Base-by-base conservation (phyloP, 2,888 invertebrate genomes). In the Marasmarcha lunaedactyla region DNA sequence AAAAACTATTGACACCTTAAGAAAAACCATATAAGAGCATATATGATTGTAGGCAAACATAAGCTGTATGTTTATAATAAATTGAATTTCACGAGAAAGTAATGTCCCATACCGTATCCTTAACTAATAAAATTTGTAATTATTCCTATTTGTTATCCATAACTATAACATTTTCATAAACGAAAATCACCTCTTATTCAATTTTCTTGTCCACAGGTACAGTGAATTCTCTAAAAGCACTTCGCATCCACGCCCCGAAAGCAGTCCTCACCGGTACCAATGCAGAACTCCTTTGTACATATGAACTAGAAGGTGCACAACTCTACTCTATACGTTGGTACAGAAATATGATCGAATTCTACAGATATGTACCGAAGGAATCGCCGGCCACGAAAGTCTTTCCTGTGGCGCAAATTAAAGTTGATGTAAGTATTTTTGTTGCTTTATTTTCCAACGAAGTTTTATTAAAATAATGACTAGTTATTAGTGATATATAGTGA, bases 241-340 rank as follows among this genome's bases (percentile, higher is more conserved):
- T 84, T n/a, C 74, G 76, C 42, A 84, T 84, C 46, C 72, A 83
- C 54, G 86, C 85, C 2, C 87, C 87, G 0, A 72, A 67, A 46
- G 87, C 87, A 1, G 85, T 87, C 5, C 57, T 85, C 6, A 78
- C 79, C 0, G 86, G 87, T 1, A 68, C 69, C 26, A 68, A 78
- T 49, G 85, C 86, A 6, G 81, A 83, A 44, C 71, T 88, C 40
- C 67, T 65, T 53, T 86, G 87, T 52, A 67, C 79, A 5, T 88
- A 87, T 57, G 86, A 87, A 52, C 58, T 88, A 48, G 87, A 87
- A 57, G 86, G 85, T 0, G 89, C 88, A 1, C 86, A 87, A 35
- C 79, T 92, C 4, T 92, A 92, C 73, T 88, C 90, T 27, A 89
- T 92, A 59, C 87, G 90, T 64, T 92, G 92, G 92, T 91, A 91